Evolutionary conservation across 2,888 invertebrate genomes (phyloP), one percentile per base, ranked within the genome.

Genomic region (Pristionchus entomophagus): DNA sequence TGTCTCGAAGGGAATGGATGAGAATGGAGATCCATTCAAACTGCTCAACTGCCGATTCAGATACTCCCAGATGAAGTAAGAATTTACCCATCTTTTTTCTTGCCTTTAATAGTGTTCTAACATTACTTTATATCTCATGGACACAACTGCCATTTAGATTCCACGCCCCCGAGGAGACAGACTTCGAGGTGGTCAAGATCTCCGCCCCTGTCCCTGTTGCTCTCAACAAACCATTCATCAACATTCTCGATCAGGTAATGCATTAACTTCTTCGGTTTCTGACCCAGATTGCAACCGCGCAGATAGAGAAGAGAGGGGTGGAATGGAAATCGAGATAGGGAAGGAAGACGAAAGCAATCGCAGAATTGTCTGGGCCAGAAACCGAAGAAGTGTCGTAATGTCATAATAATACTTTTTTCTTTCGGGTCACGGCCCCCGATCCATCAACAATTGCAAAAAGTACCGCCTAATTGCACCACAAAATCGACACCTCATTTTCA

Each of bases 161-260:
- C 14, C 87, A 89, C 22, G 62, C 81, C 14, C 73, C 87, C 12
- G 35, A 65, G 2, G 86, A 83, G 29, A 29, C 49, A 0, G 38
- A 45, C 29, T 86, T 89, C 41, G 93, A 93, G 85, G 90, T 93
- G 26, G 93, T 93, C 41, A 93, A 93, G 86, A 89, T 89, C 77
- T 91, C 91, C 32, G 88, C 90, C 10, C 93, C 93, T 2, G 89
- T 90, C 49, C 88, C 91, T 6, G 90, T 93, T 12, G 88, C 90
- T 56, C 90, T 94, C 73, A 94, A 94, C 88, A 92, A 93, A 81
- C 94, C 94, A 29, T 91, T 93, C 73, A 93, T 94, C 87, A 92
- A 93, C 86, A 91, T 94, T 84, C 87, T 94, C 78, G 93, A 93
- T 87, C 93, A 93, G 87, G 92, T 92, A 0, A 51, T 53, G 17